phyloP scores from a whole-genome alignment of 2,113 vertebrate genomes.

The Ceuthmochares aereus region DNA sequence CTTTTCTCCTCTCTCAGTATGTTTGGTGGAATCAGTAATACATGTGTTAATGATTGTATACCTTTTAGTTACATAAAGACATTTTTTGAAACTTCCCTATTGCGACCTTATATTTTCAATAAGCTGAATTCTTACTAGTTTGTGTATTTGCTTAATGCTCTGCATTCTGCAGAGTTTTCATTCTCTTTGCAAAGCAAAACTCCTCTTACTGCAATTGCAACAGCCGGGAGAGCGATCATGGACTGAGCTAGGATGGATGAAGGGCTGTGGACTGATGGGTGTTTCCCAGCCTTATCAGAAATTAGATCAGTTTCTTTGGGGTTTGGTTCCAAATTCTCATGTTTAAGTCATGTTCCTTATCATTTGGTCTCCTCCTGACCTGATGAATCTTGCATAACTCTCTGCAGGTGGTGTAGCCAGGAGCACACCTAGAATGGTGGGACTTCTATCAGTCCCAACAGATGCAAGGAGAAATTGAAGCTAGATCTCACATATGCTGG shows the following conservation, averaged over 20 bases:
- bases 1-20: not conserved
- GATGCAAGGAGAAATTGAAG: not conserved
- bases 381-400: not conserved
- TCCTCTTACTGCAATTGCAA: not conserved
- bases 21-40: not conserved
- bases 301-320: not conserved
- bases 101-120: not conserved
- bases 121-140: not conserved
- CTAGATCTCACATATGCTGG: not conserved
- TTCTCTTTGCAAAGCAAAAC: not conserved
- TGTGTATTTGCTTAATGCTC: not conserved
- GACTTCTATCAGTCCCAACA: not conserved
- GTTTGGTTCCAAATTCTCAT: not conserved
- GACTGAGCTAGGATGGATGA: not conserved
- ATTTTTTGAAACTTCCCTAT: not conserved
- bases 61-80: not conserved
- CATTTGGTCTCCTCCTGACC: not conserved
- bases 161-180: not conserved
- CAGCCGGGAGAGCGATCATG: not conserved
- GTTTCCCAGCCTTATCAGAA: not conserved
- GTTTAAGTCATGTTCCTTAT: not conserved
- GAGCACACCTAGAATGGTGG: not conserved
- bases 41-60: not conserved
- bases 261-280: not conserved
- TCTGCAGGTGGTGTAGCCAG: not conserved